Conservation (phyloP, 2,888 invertebrate species). For the Calephelis perditalis region DNA sequence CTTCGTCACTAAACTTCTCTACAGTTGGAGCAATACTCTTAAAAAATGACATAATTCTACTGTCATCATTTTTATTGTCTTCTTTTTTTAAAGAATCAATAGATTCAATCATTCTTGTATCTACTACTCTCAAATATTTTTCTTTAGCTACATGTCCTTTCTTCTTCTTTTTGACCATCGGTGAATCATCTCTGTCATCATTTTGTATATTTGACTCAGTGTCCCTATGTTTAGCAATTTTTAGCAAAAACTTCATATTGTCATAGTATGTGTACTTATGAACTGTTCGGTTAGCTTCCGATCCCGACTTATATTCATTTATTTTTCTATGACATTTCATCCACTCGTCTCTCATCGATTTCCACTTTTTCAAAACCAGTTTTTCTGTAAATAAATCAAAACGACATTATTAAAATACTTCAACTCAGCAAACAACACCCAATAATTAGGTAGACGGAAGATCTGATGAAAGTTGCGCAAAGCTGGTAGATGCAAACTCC, state of each 20-base stretch:
- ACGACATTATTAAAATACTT: too few species aligned
- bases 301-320: conserved; percentile 29
- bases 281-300: conserved; percentile 24
- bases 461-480: too few species aligned
- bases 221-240: conserved; percentile 27
- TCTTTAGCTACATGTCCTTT: conserved; percentile 14
- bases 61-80: conserved; percentile 23
- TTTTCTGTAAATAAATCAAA: conserved; percentile 25
- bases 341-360: conserved; percentile 29
- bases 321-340: conserved; percentile 30
- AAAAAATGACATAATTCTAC: conserved; percentile 31
- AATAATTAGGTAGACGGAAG: too few species aligned
- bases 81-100: conserved; percentile 31
- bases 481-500: too few species aligned
- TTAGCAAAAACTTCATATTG: conserved; percentile 26
- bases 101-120: conserved; percentile 29
- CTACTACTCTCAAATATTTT: conserved; percentile 27
- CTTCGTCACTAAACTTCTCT: conserved; percentile 31
- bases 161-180: conserved; percentile 23
- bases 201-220: conserved; percentile 23
- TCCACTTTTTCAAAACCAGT: conserved; percentile 27
- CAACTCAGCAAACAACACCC: too few species aligned
- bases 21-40: conserved; percentile 31
- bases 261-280: conserved; percentile 30
- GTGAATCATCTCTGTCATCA: conserved; percentile 25